Conservation (phyloP, 2,888 invertebrate species). For the Macroteleia sp. region DNA sequence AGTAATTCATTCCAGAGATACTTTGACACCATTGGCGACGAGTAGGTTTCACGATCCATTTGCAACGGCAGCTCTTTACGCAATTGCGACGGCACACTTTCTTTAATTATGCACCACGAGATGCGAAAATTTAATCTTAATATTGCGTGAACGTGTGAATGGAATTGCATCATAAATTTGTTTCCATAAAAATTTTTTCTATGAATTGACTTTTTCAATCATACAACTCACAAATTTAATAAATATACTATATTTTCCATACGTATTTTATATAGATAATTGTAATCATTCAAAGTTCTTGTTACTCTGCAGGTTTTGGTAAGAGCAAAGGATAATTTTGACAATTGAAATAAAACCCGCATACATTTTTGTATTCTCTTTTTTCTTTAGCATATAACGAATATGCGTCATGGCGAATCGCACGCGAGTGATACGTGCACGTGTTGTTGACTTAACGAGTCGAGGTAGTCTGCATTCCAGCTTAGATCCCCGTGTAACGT, state of each 20-base stretch:
- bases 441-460: constrained; percentile 69
- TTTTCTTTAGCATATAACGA: constrained; percentile 63
- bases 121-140: background rate
- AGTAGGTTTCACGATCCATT: constrained; percentile 25
- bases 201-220: no score
- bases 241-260: no score
- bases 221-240: no score
- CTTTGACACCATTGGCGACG: constrained; percentile 45
- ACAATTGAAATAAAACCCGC: constrained; percentile 8
- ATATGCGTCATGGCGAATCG: constrained; percentile 64
- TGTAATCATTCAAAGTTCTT: no score
- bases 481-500: constrained; percentile 62
- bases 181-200: no score
- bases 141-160: no score
- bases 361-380: constrained; percentile 12
- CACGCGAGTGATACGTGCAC: constrained; percentile 66
- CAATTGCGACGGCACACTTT: constrained; percentile 16
- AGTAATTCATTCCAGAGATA: constrained; percentile 64
- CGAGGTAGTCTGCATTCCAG: constrained; percentile 63
- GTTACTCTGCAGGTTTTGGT: no score
- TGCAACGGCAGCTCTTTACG: constrained; percentile 24
- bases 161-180: no score
- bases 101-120: constrained; percentile 24
- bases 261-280: no score
- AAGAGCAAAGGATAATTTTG: no score